Base-by-base conservation (phyloP, 92 coral and sea anemone species). In the Ricordea florida region DNA sequence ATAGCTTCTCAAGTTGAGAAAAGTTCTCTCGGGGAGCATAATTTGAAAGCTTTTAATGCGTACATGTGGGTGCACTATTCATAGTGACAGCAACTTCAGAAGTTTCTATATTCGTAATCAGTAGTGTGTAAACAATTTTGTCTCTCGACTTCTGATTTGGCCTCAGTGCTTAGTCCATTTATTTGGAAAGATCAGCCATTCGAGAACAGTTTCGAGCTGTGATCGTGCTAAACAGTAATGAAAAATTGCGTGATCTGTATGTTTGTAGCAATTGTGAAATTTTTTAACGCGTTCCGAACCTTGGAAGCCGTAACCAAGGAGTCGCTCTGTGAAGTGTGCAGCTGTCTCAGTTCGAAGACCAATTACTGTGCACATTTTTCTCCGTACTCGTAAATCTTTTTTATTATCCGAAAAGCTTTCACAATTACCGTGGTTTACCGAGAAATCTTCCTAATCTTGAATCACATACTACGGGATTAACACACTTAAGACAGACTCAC, bases 261-360 rank as follows among this genome's bases (percentile, higher is more conserved):
- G 3, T 0, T 14, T 18, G 18, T 14, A 4, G 14, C 9, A 2
- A 58, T 10, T 13, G 22, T 0, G 6, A 9, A 42, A 7, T 11
- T 32, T 32, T 67, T 51, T 57, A n/a, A 5, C 65, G 34, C 65
- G 77, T 70, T 70, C 77, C 65, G 58, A 52, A 4, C 64, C 42
- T 40, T 31, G n/a, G 40, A 38, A 38, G 26, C 56, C 77, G 77
- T 70, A 55, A 70, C 77, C 20, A 70, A 28, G 77, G 77, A n/a
- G n/a, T n/a, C n/a, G 16, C 55, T 15, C 17, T 64, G 38, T 20
- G 6, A 41, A 26, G 29, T 70, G 52, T 27, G 37, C 62, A 56
- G 4, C 10, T 2, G 1, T 26, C 30, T 14, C 45, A 31, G 44
- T 30, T 48, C 35, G 7, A 22, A 49, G n/a, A 55, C n/a, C n/a